A percentile compares a stretch with the other conserved stretches of the same genome.
Conservation (phyloP, 37 sponge, comb jelly and placozoan genomes). For the Halichondria panicea region DNA sequence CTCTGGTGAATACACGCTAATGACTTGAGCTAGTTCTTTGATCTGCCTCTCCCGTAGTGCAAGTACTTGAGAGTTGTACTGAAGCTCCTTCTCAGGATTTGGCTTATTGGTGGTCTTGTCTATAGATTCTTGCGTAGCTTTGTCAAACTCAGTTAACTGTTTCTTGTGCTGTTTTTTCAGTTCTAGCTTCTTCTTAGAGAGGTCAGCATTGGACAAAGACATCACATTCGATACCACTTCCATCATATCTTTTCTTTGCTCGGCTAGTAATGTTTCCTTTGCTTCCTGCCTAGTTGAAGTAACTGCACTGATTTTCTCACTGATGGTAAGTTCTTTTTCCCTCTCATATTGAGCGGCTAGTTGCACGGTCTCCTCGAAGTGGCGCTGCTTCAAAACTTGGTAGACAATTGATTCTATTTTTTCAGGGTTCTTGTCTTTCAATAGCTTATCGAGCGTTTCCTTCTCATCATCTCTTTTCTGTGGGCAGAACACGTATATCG, state of each 20-base stretch:
- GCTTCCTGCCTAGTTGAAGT: neutral
- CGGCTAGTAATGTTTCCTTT: neutral
- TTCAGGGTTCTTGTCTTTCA: constrained; percentile 1
- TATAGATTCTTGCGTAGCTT: neutral
- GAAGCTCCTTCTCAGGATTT: neutral
- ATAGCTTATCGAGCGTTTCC: neutral
- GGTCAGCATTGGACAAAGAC: constrained; percentile 5
- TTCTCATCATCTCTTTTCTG: neutral
- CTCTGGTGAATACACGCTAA: neutral
- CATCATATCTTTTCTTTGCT: neutral
- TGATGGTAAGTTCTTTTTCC: neutral
- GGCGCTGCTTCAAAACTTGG: neutral
- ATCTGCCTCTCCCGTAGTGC: constrained; percentile 9
- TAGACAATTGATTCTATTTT: constrained; percentile 6
- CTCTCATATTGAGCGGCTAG: constrained; percentile 5
- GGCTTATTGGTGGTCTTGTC: neutral
- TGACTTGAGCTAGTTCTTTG: constrained; percentile 9
- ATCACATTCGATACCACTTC: neutral
- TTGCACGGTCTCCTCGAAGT: constrained; percentile 14
- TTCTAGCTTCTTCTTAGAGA: neutral
- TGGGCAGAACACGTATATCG: too few relatives aligned
- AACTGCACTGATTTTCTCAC: neutral
- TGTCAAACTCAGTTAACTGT: constrained; percentile 1
- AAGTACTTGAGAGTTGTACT: neutral
- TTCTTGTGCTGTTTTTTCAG: constrained; percentile 13